Evolutionary conservation across 2,888 invertebrate species (phyloP).

Genomic region (Lochmaea capreae): DNA sequence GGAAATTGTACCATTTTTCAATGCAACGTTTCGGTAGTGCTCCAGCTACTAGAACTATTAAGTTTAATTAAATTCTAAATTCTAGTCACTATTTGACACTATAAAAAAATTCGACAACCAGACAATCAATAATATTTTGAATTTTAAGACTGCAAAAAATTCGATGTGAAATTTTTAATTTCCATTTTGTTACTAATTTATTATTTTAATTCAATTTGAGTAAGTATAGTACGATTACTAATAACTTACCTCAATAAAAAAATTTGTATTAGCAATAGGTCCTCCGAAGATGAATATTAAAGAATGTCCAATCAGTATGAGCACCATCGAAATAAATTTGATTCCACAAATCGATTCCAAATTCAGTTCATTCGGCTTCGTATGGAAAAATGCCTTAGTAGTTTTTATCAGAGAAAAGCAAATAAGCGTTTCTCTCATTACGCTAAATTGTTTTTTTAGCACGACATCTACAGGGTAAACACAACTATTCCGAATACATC

Average conservation of each 20-base stretch:
- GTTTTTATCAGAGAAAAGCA: slow-evolving; percentile 74
- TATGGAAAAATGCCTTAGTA: slow-evolving; percentile 70
- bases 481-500: slow-evolving; percentile 46
- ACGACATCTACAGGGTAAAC: slow-evolving; percentile 50
- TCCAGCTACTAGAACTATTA: too few relatives aligned
- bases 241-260: slow-evolving; percentile 72
- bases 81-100: too few relatives aligned
- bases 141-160: too few relatives aligned
- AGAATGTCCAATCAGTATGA: slow-evolving; percentile 76
- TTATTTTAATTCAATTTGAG: too few relatives aligned
- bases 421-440: slow-evolving; percentile 54
- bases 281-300: slow-evolving; percentile 76
- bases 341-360: slow-evolving; percentile 71
- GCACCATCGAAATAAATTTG: slow-evolving; percentile 75
- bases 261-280: slow-evolving; percentile 75
- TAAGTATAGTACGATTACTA: too few relatives aligned
- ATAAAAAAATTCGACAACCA: too few relatives aligned
- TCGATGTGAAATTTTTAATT: too few relatives aligned
- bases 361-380: slow-evolving; percentile 71
- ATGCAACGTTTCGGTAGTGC: too few relatives aligned
- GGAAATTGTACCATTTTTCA: too few relatives aligned
- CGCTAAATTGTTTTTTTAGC: slow-evolving; percentile 36
- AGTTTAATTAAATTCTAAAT: too few relatives aligned
- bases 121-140: too few relatives aligned
- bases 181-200: too few relatives aligned